These are phyloP conservation scores for Pseudorectes ferrugineus DNA, from an alignment of 2,113 vertebrate genomes.

Conservation along the genomic window DNA sequence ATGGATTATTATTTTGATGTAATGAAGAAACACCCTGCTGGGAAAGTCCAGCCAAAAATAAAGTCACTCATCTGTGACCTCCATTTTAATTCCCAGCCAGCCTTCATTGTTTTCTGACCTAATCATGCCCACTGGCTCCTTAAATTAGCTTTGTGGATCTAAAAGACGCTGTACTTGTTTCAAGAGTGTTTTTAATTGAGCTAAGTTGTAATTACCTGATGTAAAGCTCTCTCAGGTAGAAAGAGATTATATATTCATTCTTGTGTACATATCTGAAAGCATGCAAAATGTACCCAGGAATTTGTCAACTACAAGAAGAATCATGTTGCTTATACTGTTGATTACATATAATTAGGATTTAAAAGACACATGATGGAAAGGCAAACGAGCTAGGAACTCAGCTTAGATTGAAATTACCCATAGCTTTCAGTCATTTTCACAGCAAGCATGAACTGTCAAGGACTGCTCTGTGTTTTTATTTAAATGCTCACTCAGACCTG, in stretches of 20 bases:
- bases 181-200: slow-evolving; percentile 2
- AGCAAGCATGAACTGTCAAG: slow-evolving; percentile 2
- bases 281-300: slow-evolving; percentile 3
- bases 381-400: not conserved
- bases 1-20: not conserved
- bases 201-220: slow-evolving; percentile 40
- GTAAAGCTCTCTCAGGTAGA: slow-evolving; percentile 7
- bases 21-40: slow-evolving; percentile 39
- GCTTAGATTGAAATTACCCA: slow-evolving; percentile 9
- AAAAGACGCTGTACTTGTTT: not conserved
- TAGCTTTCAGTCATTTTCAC: slow-evolving; percentile 14
- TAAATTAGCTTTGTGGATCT: not conserved
- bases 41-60: slow-evolving; percentile 10
- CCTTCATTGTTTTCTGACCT: not conserved
- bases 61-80: not conserved
- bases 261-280: not conserved
- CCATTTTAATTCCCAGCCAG: not conserved
- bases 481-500: not conserved
- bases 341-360: slow-evolving; percentile 56
- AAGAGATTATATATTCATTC: not conserved
- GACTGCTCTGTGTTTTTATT: not conserved
- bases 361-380: slow-evolving; percentile 16
- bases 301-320: slow-evolving; percentile 56
- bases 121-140: slow-evolving; percentile 17
- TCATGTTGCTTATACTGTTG: slow-evolving; percentile 29